Evolutionary conservation across 2,888 invertebrate genomes (phyloP), one percentile per base, ranked within the genome.

Genomic region (Volucella bombylans): DNA sequence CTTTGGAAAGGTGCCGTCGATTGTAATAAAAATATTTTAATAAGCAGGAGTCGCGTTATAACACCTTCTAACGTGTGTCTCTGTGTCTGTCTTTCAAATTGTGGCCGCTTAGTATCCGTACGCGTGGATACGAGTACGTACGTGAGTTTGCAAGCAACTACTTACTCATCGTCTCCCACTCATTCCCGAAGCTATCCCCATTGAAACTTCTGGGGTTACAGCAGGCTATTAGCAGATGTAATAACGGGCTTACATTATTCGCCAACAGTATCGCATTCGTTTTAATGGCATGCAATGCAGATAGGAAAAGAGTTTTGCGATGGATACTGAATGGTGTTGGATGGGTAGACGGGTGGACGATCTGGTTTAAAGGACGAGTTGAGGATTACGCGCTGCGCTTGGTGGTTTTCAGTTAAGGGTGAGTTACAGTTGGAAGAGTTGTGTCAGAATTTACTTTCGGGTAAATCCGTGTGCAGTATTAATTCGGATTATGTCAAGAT

Each of bases 191-290:
- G n/a, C 2, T 12, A 1, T 3, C 49, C 15, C 31, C 45, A 45
- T 61, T 23, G 39, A 52, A 69, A 69, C 45, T 67, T 79, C 41
- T 65, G 59, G 49, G 52, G 65, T 76, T 81, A 76, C 76, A 68
- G 71, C 76, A 72, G 67, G 81, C 81, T 85, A 85, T 85, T 85
- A 85, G 81, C 76, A 85, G 85, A 68, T 85, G 85, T 85, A 85
- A 85, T 85, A 85, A 85, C 76, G 81, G 85, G 65, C 59, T 85
- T 85, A 85, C 85, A 85, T 85, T 85, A 85, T 85, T 81, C 85
- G 85, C 76, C 72, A 65, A 81, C 67, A 76, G 67, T 85, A 81
- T 85, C 85, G 71, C 85, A 81, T 85, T 81, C 76, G 45, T 81
- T 81, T 81, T 76, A 81, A 81, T 85, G 85, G 81, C 67, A 85